Conservation (phyloP, 1,140 invertebrate species). For the Trigoniulus corallinus region DNA sequence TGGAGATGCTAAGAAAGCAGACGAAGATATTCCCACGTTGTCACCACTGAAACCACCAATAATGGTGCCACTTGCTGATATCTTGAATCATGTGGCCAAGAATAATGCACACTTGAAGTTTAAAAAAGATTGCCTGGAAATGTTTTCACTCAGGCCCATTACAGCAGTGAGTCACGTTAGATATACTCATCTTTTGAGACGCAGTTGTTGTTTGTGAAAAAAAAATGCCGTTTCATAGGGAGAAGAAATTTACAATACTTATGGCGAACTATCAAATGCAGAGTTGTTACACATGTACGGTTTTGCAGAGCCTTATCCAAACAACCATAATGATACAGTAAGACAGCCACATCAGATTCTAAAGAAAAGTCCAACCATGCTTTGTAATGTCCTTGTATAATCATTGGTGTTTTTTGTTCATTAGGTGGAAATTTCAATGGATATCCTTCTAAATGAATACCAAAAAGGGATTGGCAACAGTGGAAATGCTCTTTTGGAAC, state of each 20-base stretch:
- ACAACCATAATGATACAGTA: conserved; percentile 24
- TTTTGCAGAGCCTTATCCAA: conserved; percentile 24
- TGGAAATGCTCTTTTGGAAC: too few relatives aligned
- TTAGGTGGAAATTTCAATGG: too few relatives aligned
- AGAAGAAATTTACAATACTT: conserved; percentile 29
- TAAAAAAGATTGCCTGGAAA: conserved; percentile 22
- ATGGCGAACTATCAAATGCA: conserved; percentile 24
- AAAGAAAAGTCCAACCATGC: too few relatives aligned
- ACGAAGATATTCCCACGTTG: too few relatives aligned
- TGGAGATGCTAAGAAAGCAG: conserved; percentile 7
- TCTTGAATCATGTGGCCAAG: conserved; percentile 27
- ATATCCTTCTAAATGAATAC: too few relatives aligned
- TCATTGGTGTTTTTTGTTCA: too few relatives aligned
- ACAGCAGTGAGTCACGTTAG: conserved; percentile 19
- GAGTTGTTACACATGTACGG: conserved; percentile 30
- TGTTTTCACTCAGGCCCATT: conserved; percentile 23
- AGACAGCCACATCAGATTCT: too few relatives aligned
- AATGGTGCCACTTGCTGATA: conserved; percentile 30
- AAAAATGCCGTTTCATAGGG: conserved; percentile 17
- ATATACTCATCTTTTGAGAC: background rate
- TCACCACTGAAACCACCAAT: conserved; percentile 18
- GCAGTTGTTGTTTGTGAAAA: background rate
- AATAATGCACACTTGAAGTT: conserved; percentile 27
- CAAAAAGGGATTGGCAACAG: too few relatives aligned
- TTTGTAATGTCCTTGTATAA: too few relatives aligned